Evolutionary conservation across 2,888 invertebrate species (phyloP), one percentile per base, ranked within the genome.

Genomic region (Melangyna quadrimaculata): DNA sequence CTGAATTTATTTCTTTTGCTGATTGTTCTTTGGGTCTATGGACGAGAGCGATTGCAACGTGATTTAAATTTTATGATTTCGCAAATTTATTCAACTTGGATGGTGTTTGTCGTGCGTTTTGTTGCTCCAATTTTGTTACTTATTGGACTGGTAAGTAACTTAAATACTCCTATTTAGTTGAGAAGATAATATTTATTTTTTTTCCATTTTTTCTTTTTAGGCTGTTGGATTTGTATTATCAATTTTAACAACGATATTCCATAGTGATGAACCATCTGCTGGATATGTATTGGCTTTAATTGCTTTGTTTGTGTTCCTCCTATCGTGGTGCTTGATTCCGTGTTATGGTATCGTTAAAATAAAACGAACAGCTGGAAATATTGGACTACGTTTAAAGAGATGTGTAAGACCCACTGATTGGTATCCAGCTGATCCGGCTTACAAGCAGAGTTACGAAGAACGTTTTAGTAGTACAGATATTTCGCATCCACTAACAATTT

Each of bases 11-110:
- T 97, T 74, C 96, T 98, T 91, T 94, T 97, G 14, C 91, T 96
- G 57, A 95, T 96, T 2, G 95, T 97, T 1, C 95, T 96, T 1
- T 97, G 97, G 95, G 94, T 95, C 29, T 97, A 98, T 89, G 98
- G 97, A 87, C 93, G 94, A 3, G 90, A 93, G 6, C 93, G 93
- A 71, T 94, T 96, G 69, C 93, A 94, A 45, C 92, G 93, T n/a
- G 96, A 96, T 89, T 91, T 96, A 0, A 93, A 95, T 88, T 96
- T 96, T 90, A 96, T 96, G 96, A 95, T 96, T 94, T 94, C 94
- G 0, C 93, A 93, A 81, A 94, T 94, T 6, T 91, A 96, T 55
- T 87, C 88, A 24, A 93, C 93, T 27, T 93, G 93, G 88, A 72
- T 61, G 59, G 45, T 78, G 1, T 14, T 24, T 43, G 19, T 55